phyloP scores from a whole-genome alignment of 2,797 vertebrate species.

The Rousettus madagascariensis region DNA sequence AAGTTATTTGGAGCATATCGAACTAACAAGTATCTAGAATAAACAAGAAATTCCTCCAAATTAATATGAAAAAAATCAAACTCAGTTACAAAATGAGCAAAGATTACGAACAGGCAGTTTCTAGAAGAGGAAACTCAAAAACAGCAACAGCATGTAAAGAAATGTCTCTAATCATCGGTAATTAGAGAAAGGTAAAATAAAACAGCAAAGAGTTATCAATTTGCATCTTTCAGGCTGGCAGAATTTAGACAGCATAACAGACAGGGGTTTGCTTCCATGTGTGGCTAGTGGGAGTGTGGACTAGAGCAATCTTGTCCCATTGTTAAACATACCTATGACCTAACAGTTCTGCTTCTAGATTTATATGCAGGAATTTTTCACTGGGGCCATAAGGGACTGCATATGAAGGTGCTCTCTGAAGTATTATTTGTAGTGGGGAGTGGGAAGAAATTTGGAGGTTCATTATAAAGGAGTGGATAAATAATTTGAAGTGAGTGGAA shows the following conservation, averaged over 20 bases:
- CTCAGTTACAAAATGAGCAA: slow-evolving; percentile 23
- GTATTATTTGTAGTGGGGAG: background rate
- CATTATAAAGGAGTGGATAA: background rate
- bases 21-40: background rate
- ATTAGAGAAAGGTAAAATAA: slow-evolving; percentile 33
- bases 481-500: background rate
- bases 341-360: background rate
- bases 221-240: background rate
- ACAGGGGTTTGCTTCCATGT: background rate
- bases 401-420: background rate
- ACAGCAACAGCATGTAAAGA: slow-evolving; percentile 20
- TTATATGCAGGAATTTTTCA: background rate
- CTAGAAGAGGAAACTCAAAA: slow-evolving; percentile 15
- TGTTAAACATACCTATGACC: background rate
- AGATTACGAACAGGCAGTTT: background rate
- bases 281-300: background rate
- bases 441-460: background rate
- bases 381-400: background rate
- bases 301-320: background rate
- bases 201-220: background rate
- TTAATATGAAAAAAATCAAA: background rate
- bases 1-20: background rate
- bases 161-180: background rate
- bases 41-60: slow-evolving; percentile 6
- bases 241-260: background rate